These are phyloP conservation scores for Chouioia cunea DNA, from an alignment of 2,888 invertebrate species.

Conservation along the genomic window DNA sequence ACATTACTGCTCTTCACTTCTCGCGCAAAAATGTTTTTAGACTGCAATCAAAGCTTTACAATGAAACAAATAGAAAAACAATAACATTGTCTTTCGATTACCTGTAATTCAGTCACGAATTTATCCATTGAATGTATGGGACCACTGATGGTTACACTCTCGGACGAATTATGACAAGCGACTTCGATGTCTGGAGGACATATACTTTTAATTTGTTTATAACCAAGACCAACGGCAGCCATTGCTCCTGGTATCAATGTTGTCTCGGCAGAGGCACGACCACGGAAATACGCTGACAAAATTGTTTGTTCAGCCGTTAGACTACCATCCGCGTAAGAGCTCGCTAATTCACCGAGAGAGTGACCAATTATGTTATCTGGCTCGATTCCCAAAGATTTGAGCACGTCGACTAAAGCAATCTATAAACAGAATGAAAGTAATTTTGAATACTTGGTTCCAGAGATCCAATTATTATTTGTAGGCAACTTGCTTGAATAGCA, in stretches of 20 bases:
- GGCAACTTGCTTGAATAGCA: constrained; percentile 71
- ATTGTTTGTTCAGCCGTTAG: constrained; percentile 73
- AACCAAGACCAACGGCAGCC: constrained; percentile 86
- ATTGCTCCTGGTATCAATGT: constrained; percentile 79
- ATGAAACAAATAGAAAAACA: not conserved
- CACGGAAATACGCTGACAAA: constrained; percentile 59
- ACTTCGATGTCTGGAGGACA: constrained; percentile 84
- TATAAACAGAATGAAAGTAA: constrained; percentile 39
- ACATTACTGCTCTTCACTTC: constrained; percentile 89
- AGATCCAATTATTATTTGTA: not conserved
- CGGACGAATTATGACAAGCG: constrained; percentile 89
- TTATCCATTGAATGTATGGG: constrained; percentile 77
- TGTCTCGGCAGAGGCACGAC: constrained; percentile 59
- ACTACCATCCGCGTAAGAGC: constrained; percentile 94
- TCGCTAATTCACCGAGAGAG: constrained; percentile 94
- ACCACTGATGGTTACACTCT: constrained; percentile 91
- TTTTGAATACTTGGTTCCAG: not conserved
- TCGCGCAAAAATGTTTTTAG: constrained; percentile 83
- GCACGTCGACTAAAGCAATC: constrained; percentile 78
- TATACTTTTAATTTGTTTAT: constrained; percentile 73
- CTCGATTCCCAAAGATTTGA: constrained; percentile 73
- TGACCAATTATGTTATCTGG: constrained; percentile 88
- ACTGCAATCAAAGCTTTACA: constrained; percentile 60
- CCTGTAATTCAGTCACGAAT: constrained; percentile 75
- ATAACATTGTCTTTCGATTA: constrained; percentile 29